phyloP scores from a whole-genome alignment of 2,888 invertebrate genomes.

The Proisotoma minuta region DNA sequence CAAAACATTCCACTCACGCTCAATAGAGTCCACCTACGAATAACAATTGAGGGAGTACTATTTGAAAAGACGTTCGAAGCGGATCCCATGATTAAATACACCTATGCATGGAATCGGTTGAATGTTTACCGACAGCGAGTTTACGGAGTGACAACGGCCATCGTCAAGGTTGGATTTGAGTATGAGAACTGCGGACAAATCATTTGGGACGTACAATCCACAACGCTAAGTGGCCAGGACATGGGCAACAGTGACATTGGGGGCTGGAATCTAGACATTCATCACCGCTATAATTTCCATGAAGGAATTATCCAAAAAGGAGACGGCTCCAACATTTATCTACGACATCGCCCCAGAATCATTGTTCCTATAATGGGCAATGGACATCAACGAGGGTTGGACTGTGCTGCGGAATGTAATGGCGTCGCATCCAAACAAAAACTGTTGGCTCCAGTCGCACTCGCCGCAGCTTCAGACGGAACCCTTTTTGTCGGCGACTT shows the following conservation, averaged over 20 bases:
- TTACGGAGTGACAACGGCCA: constrained; percentile 90
- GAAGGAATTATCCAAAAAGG: constrained; percentile 96
- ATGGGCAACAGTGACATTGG: constrained; percentile 96
- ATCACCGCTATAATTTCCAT: constrained; percentile 88
- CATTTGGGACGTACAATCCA: constrained; percentile 94
- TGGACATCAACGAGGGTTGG: constrained; percentile 79
- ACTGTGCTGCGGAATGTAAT: constrained; percentile 72
- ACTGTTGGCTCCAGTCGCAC: constrained; percentile 84
- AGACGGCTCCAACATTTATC: constrained; percentile 90
- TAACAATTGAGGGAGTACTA: constrained; percentile 90
- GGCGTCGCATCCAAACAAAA: constrained; percentile 74
- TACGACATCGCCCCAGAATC: constrained; percentile 86
- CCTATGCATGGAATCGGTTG: constrained; percentile 93
- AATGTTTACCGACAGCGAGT: constrained; percentile 95
- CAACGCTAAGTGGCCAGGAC: constrained; percentile 90
- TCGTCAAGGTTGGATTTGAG: constrained; percentile 93
- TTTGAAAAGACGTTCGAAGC: constrained; percentile 93
- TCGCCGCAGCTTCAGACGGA: constrained; percentile 88
- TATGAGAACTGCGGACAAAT: constrained; percentile 86
- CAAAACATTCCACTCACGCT: constrained; percentile 73
- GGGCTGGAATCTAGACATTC: constrained; percentile 96
- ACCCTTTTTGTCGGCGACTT: constrained; percentile 93
- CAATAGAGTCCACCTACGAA: constrained; percentile 81
- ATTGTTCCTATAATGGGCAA: constrained; percentile 88
- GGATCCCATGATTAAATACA: constrained; percentile 92